Base-by-base conservation (phyloP, 2,888 invertebrate species). In the Leucophora obtusa region DNA sequence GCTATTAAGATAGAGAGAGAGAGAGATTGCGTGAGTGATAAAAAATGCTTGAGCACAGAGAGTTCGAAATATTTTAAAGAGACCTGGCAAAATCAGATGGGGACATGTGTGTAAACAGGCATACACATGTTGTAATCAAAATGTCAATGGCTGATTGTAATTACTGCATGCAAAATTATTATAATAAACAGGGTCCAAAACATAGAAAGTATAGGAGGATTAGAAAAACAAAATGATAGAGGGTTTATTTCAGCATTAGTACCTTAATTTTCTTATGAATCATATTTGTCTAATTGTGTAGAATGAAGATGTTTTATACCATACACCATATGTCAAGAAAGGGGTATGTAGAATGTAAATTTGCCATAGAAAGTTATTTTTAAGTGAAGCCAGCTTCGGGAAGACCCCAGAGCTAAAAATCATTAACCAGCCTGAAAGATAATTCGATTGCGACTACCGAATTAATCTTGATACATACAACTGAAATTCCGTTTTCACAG, bases 71-170 rank as follows among this genome's bases (percentile, higher is more conserved):
- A 50, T 3, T 5, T 47, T 2, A 6, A 1, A 70, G 35, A 53
- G 4, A 47, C 15, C 0, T 43, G 14, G 5, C 15, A 43, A 62
- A 38, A 33, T 15, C 24, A 24, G 17, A 38, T 35, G 53, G 11
- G 51, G 43, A 35, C 21, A 47, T 47, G 14, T n/a, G 43, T n/a
- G 24, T 15, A 50, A 11, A 28, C 7, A 28, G 28, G 28, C 28
- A 28, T n/a, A 0, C 78, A 75, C 75, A 80, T 75, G 79, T 68
- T 72, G 62, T 75, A 76, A 76, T 68, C 58, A 47, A 72, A 80
- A 69, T 80, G 80, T 80, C 72, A 76, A 76, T 72, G 75, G 75
- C 63, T 79, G 79, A 53, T 70, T 75, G 79, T 51, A 69, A 68
- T 65, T 38, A 33, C 28, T 63, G 59, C 58, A 65, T 71, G 59